Percentiles rank a stretch among this genome's conserved stretches.
phyloP scores from a whole-genome alignment of 2,113 vertebrate species.

The Elanus axillaris region DNA sequence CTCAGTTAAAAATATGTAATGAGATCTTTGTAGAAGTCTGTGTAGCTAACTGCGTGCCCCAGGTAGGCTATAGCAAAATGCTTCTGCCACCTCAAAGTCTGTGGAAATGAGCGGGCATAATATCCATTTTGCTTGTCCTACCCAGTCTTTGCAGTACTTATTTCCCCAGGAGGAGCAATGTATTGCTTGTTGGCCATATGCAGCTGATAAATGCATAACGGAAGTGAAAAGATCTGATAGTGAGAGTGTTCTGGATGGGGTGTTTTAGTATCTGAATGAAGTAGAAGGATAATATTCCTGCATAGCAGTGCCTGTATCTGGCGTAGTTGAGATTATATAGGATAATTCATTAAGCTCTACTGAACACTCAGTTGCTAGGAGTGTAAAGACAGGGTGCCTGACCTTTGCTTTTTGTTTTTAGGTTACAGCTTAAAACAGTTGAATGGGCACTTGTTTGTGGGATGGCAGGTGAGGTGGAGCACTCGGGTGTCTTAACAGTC shows the following conservation, averaged over 20 bases:
- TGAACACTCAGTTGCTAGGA: fast-evolving
- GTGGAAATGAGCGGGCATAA: no score
- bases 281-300: neutral
- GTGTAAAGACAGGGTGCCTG: fast-evolving
- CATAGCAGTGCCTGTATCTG: neutral
- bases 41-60: neutral
- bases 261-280: neutral
- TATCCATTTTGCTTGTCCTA: neutral
- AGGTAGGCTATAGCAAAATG: neutral
- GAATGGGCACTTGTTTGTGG: fast-evolving
- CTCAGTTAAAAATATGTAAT: neutral
- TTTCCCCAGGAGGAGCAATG: neutral
- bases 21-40: neutral
- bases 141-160: neutral
- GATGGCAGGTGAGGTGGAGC: fast-evolving
- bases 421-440: fast-evolving
- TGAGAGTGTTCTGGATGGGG: neutral
- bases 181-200: fast-evolving
- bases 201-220: neutral
- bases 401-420: neutral
- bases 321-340: neutral
- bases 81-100: neutral
- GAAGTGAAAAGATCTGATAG: neutral
- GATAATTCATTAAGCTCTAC: neutral
- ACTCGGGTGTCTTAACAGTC: fast-evolving